These are phyloP conservation scores for Salpingus planirostris DNA, from an alignment of 2,888 invertebrate genomes.

Conservation along the genomic window DNA sequence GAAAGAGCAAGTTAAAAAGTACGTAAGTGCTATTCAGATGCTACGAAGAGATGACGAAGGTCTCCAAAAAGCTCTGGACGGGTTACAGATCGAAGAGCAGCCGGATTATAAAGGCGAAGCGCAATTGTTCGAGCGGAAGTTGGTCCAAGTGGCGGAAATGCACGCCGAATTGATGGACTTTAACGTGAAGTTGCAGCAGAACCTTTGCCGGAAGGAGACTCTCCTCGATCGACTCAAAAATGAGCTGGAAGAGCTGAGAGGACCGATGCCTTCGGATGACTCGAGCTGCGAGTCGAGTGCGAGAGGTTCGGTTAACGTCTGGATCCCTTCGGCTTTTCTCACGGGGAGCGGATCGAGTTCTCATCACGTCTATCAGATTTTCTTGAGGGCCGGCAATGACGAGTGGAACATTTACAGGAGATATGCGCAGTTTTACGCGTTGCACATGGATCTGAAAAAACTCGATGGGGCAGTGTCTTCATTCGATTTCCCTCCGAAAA, in stretches of 20 bases:
- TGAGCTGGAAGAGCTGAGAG: constrained; percentile 58
- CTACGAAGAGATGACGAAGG: constrained; percentile 47
- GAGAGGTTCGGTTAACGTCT: constrained; percentile 61
- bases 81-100: constrained; percentile 33
- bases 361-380: constrained; percentile 86
- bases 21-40: constrained; percentile 83
- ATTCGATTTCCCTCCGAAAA: constrained; percentile 92
- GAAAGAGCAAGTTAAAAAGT: constrained; percentile 76
- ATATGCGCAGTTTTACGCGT: constrained; percentile 84
- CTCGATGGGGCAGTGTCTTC: constrained; percentile 68
- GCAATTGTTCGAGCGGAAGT: constrained; percentile 72
- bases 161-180: constrained; percentile 91
- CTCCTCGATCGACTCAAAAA: constrained; percentile 50
- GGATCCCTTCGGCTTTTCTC: constrained; percentile 82
- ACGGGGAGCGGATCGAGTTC: constrained; percentile 62
- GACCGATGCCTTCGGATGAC: constrained; percentile 49
- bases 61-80: constrained; percentile 32
- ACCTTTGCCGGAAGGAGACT: constrained; percentile 56
- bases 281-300: constrained; percentile 35
- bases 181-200: constrained; percentile 70
- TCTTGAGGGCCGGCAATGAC: constrained; percentile 68
- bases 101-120: constrained; percentile 58
- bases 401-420: constrained; percentile 96
- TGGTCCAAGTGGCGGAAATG: constrained; percentile 90
- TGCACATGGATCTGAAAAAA: constrained; percentile 78